phyloP scores from a whole-genome alignment of 2,888 invertebrate genomes.

The Microplitis deprimator region DNA sequence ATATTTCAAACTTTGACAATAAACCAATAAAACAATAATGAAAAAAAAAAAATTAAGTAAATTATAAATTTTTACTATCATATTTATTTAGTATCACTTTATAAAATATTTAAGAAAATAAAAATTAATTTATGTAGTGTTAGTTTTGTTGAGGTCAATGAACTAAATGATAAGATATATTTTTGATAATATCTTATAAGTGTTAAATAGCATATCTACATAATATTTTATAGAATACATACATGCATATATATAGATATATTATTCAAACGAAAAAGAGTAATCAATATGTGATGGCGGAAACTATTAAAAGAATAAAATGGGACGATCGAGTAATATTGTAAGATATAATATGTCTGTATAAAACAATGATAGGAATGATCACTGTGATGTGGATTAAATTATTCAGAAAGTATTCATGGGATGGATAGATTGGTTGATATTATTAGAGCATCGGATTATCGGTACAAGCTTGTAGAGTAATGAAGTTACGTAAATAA shows the following conservation, averaged over 20 bases:
- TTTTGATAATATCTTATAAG: neutral
- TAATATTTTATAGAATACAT: conserved; percentile 41
- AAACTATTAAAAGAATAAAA: neutral
- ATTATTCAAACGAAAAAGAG: neutral
- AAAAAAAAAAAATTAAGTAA: neutral
- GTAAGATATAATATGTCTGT: neutral
- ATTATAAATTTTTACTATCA: neutral
- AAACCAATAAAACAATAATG: neutral
- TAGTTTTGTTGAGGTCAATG: neutral
- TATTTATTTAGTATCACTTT: neutral
- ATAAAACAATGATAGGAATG: neutral
- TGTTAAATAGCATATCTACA: conserved; percentile 7
- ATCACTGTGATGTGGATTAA: conserved; percentile 21
- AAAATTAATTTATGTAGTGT: neutral
- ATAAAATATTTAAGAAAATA: neutral
- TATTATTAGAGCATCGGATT: conserved; percentile 52
- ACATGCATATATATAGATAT: conserved; percentile 8
- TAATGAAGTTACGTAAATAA: conserved; percentile 52
- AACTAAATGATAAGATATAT: neutral
- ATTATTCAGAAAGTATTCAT: conserved; percentile 52
- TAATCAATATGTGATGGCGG: neutral
- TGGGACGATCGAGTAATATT: neutral
- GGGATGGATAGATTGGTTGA: conserved; percentile 48
- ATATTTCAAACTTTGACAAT: too few species aligned
- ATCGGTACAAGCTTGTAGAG: conserved; percentile 37